phyloP scores from a whole-genome alignment of 2,113 vertebrate genomes.

The Suricata suricatta region DNA sequence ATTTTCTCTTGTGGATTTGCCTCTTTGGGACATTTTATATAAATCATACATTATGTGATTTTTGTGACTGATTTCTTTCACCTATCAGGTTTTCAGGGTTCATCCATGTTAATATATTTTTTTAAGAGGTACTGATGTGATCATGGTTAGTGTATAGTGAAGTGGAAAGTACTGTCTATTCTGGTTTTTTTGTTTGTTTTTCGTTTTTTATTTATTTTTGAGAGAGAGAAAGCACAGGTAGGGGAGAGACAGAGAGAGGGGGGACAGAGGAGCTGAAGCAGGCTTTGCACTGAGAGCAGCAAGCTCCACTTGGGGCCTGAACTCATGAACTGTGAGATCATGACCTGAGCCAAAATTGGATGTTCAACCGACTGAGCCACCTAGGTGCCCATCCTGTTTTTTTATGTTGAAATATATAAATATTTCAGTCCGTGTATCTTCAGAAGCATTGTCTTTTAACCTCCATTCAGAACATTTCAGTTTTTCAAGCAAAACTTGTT shows the following conservation, averaged over 20 bases:
- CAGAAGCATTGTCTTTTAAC: neutral
- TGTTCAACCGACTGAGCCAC: too few species aligned
- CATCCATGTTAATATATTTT: neutral
- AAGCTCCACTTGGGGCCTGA: too few species aligned
- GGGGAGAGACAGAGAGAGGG: too few species aligned
- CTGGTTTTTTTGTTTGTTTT: neutral
- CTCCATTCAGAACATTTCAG: neutral
- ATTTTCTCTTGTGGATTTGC: constrained; percentile 13
- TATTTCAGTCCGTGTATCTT: neutral
- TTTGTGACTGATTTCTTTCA: neutral
- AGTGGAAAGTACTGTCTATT: neutral
- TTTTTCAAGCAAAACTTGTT: constrained; percentile 32
- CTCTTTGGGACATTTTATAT: neutral
- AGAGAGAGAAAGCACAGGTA: too few species aligned
- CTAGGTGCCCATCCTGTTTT: neutral
- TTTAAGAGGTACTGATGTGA: neutral
- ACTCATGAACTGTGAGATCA: too few species aligned
- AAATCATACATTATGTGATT: neutral
- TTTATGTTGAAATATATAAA: neutral
- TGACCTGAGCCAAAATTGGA: too few species aligned
- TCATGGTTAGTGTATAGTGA: neutral
- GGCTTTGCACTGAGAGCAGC: too few species aligned
- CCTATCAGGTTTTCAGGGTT: neutral
- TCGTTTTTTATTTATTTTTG: too few species aligned
- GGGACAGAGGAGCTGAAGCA: too few species aligned